Evolutionary conservation across 1,140 invertebrate species (phyloP), one percentile per base, ranked within the genome.

Genomic region (Triops cancriformis): DNA sequence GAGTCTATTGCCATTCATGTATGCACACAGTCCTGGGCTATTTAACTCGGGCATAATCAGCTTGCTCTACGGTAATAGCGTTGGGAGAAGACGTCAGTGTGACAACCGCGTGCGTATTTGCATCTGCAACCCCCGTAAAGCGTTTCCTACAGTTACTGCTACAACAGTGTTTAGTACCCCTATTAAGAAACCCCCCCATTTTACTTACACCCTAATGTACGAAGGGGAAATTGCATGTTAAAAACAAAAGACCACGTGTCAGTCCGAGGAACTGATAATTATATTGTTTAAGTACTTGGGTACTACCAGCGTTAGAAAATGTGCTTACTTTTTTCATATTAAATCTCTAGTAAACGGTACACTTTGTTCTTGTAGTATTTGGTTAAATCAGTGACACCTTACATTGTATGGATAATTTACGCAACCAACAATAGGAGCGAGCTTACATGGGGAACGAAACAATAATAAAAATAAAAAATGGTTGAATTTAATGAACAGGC

Each of bases 1-100:
- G 18, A 64, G 51, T 64, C 51, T 64, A 64, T 64, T 64, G 51
- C 51, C 51, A 64, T 64, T 64, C 51, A 64, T 64, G 51, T 64
- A 64, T 64, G 51, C 51, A 64, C 51, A 64, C 51, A n/a, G 51
- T 64, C 51, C 18, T 64, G 14, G 51, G 51, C 51, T 64, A 64
- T 64, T 64, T 64, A 64, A 64, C 51, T 64, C 51, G 14, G n/a
- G 51, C 51, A 64, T 64, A 64, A 64, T 64, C 51, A 64, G 51
- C 18, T 23, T 64, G 51, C 51, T 23, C n/a, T 64, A 64, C 5
- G 14, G 51, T 64, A 64, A 23, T 64, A 64, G 51, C 14, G 23
- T 14, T 18, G 51, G 51, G 51, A 64, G 23, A 64, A 23, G 51
- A 23, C 51, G 51, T 64, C 51, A 64, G 18, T 64, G 51, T 64